Evolutionary conservation across 1,140 invertebrate species (phyloP), one percentile per base, ranked within the genome.

Genomic region (Macrobrachium rosenbergii): DNA sequence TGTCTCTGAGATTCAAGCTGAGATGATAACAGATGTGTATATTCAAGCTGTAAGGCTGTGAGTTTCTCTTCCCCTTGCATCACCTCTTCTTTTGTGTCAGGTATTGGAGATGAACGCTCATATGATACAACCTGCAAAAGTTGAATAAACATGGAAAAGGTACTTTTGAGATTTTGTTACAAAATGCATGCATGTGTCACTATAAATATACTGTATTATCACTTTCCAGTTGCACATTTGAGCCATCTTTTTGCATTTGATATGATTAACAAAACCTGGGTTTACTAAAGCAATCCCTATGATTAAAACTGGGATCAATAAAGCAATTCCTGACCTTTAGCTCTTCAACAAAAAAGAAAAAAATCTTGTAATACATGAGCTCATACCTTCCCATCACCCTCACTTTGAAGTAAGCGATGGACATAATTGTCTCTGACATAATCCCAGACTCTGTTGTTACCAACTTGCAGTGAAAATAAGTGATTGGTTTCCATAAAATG

Each of bases 381-480:
- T 17, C 73, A 21, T 91, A 99, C 94, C 93, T 99, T 99, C 7
- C 99, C 99, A 94, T 99, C 98, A n/a, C 94, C 94, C 93, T 99
- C 99, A 92, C 98, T 99, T 92, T 99, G 98, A 6, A 99, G 94
- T 21, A 99, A 92, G 17, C 98, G 94, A 93, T 99, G 98, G 0
- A 99, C 99, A 93, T 99, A 99, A 92, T 99, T 99, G 92, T 99
- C 98, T 91, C 95, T 96, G 87, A 96, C 97, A 92, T 99, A 99
- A 92, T 99, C 99, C 99, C 99, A 99, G 0, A 99, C 99, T 72
- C 97, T 93, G 91, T 99, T 98, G 72, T 97, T 98, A 0, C 97
- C 98, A 59, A 99, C 92, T 91, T 99, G 97, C 94, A 99, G 95
- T 37, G 98, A 97, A 91, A 99, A 99, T 63, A 98, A 99, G 91